These are phyloP conservation scores for Cyaniris semiargus DNA, from an alignment of 2,888 invertebrate genomes.

Conservation along the genomic window DNA sequence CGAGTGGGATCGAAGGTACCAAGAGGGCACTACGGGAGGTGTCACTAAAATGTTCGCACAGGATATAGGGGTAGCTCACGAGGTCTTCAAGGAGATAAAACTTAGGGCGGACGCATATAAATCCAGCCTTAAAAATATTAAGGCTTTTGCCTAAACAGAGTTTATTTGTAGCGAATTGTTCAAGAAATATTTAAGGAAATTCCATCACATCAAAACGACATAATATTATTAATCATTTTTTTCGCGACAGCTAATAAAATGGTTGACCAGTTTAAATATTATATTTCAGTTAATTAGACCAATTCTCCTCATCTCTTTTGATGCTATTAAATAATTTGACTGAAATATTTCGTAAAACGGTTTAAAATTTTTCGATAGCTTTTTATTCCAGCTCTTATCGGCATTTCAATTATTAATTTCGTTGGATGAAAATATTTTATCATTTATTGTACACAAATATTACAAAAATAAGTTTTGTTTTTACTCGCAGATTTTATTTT, in stretches of 20 bases:
- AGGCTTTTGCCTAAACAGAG: neutral
- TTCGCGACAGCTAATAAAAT: neutral
- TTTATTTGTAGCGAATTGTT: too few species aligned
- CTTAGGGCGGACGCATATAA: too few species aligned
- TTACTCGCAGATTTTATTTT: neutral
- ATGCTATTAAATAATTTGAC: neutral
- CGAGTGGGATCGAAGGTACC: too few species aligned
- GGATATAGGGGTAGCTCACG: too few species aligned
- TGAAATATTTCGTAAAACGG: neutral
- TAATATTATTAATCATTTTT: neutral
- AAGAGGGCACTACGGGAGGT: too few species aligned
- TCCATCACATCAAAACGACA: neutral
- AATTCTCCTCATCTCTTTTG: neutral
- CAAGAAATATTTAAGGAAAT: neutral
- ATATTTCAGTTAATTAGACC: neutral
- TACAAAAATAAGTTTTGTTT: neutral
- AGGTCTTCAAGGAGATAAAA: too few species aligned
- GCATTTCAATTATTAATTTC: neutral
- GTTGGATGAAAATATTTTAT: neutral
- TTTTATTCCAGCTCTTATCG: neutral
- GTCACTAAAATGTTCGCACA: too few species aligned
- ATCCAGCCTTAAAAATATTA: too few species aligned
- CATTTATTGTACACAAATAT: neutral
- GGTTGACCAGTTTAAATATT: neutral
- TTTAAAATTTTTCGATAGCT: neutral